Base-by-base conservation (phyloP, 2,888 invertebrate species). In the Geotrupes spiniger region DNA sequence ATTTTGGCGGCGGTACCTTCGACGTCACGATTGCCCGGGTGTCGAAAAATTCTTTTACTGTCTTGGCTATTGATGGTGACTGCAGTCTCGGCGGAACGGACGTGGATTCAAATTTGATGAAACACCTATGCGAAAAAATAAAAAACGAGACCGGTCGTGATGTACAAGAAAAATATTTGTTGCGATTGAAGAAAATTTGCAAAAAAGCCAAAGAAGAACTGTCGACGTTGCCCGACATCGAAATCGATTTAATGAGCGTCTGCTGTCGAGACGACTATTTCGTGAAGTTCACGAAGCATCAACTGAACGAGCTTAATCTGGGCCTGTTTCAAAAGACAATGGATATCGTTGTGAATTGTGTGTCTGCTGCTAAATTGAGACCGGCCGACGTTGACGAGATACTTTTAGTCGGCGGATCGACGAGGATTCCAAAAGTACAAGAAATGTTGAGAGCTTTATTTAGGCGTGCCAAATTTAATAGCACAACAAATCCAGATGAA, bases 1-100 rank as follows among this genome's bases (percentile, higher is more conserved):
- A 63, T 50, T 54, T 63, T 14, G 63, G 62, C 2, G 62, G 62
- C 8, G 63, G 62, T 11, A 63, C 63, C 2, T 60, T 63, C 28
- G 62, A 63, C 29, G 58, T 63, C 1, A 59, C 62, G 2, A 53
- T 63, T 26, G 36, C 61, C 2, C 45, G 46, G n/a, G 17, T 54
- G 15, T 42, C 42, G 2, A 36, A 48, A 5, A 48, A 39, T 1
- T 39, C 47, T n/a, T 49, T 57, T 31, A 47, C 52, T 6, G 59
- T 62, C 5, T 48, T 56, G 43, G 51, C 53, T 12, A 54, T 60
- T 4, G 57, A 57, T 33, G 64, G 64, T 1, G 60, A 63, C 39
- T 51, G 55, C 4, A 54, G 60, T 47, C 52, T 65, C 17, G 65
- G 65, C 1, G 65, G 65, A 1, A 51, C 57, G 37, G 63, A 65